Evolutionary conservation across 2,113 vertebrate species (phyloP).

Genomic region (Gila orcuttii): DNA sequence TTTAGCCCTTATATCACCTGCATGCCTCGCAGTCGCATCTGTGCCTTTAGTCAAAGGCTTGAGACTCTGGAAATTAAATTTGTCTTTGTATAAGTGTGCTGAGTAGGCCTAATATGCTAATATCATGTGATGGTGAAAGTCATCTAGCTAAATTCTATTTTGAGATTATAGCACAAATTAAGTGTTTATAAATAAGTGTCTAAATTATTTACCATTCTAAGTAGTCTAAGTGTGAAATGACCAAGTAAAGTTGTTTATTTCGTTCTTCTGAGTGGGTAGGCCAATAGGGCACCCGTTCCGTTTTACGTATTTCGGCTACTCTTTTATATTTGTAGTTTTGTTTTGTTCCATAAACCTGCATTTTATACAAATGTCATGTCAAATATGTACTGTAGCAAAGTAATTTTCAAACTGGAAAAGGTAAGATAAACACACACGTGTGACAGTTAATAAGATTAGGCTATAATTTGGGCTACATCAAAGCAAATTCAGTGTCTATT

Average conservation of each 20-base stretch:
- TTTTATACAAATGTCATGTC: neutral
- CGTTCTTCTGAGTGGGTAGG: neutral
- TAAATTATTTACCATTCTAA: neutral
- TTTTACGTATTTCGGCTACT: neutral
- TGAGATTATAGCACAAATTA: neutral
- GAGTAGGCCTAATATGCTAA: neutral
- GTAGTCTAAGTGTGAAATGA: neutral
- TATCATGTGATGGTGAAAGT: neutral
- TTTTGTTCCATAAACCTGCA: neutral
- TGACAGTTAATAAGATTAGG: neutral
- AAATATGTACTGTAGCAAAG: neutral
- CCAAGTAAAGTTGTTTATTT: neutral
- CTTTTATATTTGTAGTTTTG: neutral
- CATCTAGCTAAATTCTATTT: neutral
- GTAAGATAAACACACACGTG: neutral
- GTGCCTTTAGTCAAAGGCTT: conserved; percentile 59
- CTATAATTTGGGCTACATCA: neutral
- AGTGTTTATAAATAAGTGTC: neutral
- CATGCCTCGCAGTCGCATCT: conserved; percentile 65
- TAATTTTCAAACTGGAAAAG: neutral
- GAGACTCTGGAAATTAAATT: conserved; percentile 70
- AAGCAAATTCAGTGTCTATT: neutral
- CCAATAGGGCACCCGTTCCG: neutral
- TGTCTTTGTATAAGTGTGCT: conserved; percentile 47
- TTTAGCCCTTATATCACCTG: conserved; percentile 64